Conservation (phyloP, 2,797 vertebrate genomes). For the Danio tinwini region DNA sequence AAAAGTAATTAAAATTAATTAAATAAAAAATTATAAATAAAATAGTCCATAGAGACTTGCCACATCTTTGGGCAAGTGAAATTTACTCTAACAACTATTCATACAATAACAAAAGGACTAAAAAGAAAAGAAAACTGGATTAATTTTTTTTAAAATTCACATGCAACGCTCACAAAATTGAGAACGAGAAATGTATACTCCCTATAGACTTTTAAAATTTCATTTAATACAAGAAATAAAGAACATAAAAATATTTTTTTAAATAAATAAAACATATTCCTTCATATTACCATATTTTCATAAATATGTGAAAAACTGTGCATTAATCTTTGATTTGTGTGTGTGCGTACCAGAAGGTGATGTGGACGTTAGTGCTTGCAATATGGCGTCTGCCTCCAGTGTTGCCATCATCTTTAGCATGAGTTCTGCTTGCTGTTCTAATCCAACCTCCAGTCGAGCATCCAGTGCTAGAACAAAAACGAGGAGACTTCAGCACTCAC, state of each 20-base stretch:
- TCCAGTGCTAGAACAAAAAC: slow-evolving; percentile 84
- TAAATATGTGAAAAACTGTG: too few species aligned
- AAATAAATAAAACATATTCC: not conserved
- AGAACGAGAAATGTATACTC: too few species aligned
- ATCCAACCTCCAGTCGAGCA: slow-evolving; percentile 94
- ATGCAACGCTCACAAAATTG: not conserved
- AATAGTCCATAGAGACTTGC: too few species aligned
- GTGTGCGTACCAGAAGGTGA: slow-evolving; percentile 86
- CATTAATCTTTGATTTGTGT: not conserved
- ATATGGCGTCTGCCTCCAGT: slow-evolving; percentile 95
- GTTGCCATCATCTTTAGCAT: slow-evolving; percentile 99
- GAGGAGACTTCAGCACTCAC: not conserved
- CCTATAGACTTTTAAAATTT: too few species aligned
- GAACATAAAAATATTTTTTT: not conserved
- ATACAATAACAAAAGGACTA: not conserved
- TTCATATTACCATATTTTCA: not conserved
- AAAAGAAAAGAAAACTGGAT: not conserved
- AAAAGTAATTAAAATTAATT: too few species aligned
- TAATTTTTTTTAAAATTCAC: not conserved
- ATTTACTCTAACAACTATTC: not conserved
- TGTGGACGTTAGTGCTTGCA: slow-evolving; percentile 93
- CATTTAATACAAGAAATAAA: not conserved
- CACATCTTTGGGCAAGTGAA: not conserved
- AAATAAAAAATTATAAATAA: too few species aligned
- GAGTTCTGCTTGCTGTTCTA: slow-evolving; percentile 97